Percentiles rank a stretch among this genome's conserved stretches.
Conservation (phyloP, 2,888 invertebrate species). For the Sialis lutaria region DNA sequence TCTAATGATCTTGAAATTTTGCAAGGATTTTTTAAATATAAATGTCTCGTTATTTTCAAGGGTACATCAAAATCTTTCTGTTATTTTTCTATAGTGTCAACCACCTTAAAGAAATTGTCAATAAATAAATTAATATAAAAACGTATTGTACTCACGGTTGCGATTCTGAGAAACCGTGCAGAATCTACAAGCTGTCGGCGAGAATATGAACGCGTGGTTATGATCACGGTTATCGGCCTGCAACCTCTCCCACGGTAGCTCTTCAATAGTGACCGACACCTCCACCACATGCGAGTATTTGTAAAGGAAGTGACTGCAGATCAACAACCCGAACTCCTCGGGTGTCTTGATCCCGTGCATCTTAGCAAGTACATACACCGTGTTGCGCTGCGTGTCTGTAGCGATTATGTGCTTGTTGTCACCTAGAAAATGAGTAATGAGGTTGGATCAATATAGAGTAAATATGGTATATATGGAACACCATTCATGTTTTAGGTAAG, state of each 20-base stretch:
- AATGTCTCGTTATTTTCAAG: no score
- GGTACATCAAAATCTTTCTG: no score
- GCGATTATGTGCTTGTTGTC: constrained; percentile 67
- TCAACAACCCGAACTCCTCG: constrained; percentile 57
- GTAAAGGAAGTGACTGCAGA: constrained; percentile 55
- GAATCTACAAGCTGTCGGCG: constrained; percentile 46
- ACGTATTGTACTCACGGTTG: constrained; percentile 34
- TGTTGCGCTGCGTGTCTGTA: constrained; percentile 71
- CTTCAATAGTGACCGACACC: constrained; percentile 49
- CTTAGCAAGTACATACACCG: constrained; percentile 61
- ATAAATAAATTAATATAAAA: no score
- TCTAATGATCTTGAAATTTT: no score
- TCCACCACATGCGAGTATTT: constrained; percentile 59
- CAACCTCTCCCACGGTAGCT: constrained; percentile 62
- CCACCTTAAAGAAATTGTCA: no score
- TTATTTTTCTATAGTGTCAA: no score
- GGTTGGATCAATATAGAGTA: no score
- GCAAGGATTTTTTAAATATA: no score
- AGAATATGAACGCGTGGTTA: constrained; percentile 61
- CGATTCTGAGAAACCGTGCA: constrained; percentile 48
- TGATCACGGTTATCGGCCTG: constrained; percentile 34
- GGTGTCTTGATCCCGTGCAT: constrained; percentile 59
- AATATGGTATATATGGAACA: no score
- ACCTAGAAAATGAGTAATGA: no score
- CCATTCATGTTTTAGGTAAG: no score